Percentiles rank a stretch among this genome's conserved stretches.
phyloP scores from a whole-genome alignment of 1,140 invertebrate genomes.

The Ceratina australensis region DNA sequence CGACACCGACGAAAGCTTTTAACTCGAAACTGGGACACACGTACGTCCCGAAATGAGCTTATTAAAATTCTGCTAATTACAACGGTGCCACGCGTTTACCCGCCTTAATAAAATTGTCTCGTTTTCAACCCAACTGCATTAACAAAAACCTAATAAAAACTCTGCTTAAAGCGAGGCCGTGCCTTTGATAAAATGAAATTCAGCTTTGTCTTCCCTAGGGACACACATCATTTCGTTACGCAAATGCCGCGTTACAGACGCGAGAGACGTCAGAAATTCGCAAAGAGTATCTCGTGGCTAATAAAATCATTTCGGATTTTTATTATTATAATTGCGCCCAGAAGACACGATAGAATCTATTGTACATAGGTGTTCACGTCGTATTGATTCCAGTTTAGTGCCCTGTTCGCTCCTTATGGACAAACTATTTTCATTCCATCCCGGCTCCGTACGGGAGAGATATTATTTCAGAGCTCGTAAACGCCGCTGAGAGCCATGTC shows the following conservation, averaged over 20 bases:
- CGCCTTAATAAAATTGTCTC: background rate
- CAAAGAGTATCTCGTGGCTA: too few species aligned
- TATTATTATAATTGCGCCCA: too few species aligned
- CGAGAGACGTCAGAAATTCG: too few species aligned
- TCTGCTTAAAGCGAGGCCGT: background rate
- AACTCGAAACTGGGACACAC: background rate
- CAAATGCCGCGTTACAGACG: too few species aligned
- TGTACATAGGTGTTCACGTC: too few species aligned
- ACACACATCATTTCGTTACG: too few species aligned
- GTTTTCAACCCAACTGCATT: background rate
- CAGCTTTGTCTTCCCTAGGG: too few species aligned
- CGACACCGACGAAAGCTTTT: background rate
- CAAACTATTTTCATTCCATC: background rate
- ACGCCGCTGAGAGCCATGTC: background rate
- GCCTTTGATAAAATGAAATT: background rate
- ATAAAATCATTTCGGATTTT: too few species aligned
- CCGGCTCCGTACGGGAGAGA: background rate
- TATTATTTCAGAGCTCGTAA: background rate
- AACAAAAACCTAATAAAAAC: background rate
- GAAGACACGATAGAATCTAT: too few species aligned
- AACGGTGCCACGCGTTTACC: background rate
- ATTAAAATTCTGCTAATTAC: constrained; percentile 17
- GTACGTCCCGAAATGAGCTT: constrained; percentile 1
- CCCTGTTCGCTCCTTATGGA: background rate
- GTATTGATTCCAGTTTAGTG: too few species aligned